phyloP scores from a whole-genome alignment of 2,797 vertebrate genomes.

The Diceros bicornis region DNA sequence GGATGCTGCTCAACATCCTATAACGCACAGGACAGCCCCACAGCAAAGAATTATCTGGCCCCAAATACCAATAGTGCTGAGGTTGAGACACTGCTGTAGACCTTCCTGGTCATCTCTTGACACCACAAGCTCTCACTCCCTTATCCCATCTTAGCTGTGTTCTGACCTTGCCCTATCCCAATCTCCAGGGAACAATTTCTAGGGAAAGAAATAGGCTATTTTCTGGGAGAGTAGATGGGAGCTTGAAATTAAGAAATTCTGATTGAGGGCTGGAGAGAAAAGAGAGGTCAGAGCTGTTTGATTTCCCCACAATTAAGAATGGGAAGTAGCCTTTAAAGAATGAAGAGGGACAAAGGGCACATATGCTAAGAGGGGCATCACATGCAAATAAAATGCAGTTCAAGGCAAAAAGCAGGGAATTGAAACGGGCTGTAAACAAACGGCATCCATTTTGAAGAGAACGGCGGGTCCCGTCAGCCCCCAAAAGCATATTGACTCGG shows the following conservation, averaged over 20 bases:
- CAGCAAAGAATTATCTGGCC: fast-evolving
- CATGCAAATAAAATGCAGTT: conserved; percentile 36
- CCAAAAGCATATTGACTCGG: conserved; percentile 75
- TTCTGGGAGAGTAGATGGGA: conserved; percentile 29
- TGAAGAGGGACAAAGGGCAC: conserved; percentile 26
- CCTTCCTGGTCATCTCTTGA: background rate
- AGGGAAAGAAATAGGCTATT: background rate
- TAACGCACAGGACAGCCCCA: too few species aligned
- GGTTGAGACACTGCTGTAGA: background rate
- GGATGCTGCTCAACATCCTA: background rate
- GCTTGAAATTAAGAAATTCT: conserved; percentile 33
- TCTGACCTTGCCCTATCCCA: background rate
- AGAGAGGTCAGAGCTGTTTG: conserved; percentile 13
- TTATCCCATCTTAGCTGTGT: background rate
- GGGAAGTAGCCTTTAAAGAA: conserved; percentile 30
- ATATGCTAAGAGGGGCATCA: background rate
- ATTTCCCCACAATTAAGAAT: conserved; percentile 42
- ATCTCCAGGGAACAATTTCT: background rate
- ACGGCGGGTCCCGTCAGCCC: conserved; percentile 67
- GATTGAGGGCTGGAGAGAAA: background rate
- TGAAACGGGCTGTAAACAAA: conserved; percentile 64
- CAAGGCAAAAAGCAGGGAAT: background rate
- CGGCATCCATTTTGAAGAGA: conserved; percentile 76
- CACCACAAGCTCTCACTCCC: background rate
- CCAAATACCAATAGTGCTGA: background rate